Percentiles rank a stretch among this genome's conserved stretches.
These are phyloP conservation scores for Druon quercuslanigerum DNA, from an alignment of 1,140 invertebrate species.

Conservation along the genomic window DNA sequence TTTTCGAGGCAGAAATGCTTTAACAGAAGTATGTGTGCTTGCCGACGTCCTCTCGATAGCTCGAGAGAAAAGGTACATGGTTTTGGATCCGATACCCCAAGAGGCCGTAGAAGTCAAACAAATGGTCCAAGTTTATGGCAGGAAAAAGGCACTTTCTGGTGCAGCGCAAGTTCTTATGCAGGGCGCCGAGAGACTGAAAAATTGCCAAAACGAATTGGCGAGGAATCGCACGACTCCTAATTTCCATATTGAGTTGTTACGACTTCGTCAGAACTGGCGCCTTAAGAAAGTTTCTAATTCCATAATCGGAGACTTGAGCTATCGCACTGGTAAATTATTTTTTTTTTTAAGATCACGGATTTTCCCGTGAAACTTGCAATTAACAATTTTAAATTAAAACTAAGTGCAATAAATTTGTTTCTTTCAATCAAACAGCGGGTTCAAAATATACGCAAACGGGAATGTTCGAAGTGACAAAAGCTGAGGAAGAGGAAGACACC, in stretches of 20 bases:
- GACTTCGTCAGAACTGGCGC: conserved; percentile 94
- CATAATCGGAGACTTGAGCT: conserved; percentile 97
- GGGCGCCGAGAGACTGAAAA: conserved; percentile 90
- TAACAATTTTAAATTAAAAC: too few relatives aligned
- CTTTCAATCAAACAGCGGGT: conserved; percentile 77
- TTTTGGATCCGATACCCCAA: conserved; percentile 93
- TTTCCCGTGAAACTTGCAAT: too few relatives aligned
- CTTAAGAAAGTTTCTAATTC: conserved; percentile 96
- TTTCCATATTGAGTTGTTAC: conserved; percentile 94
- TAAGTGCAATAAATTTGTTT: not conserved
- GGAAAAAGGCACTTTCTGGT: conserved; percentile 92
- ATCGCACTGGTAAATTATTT: conserved; percentile 82
- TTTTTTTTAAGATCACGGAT: not conserved
- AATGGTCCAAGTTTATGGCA: conserved; percentile 91
- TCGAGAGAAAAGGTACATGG: conserved; percentile 95
- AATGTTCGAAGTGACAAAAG: conserved; percentile 97
- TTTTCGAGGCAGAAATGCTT: conserved; percentile 78
- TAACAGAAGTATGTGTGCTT: conserved; percentile 94
- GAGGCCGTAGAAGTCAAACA: conserved; percentile 88
- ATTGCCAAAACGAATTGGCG: conserved; percentile 85
- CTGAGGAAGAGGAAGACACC: conserved; percentile 85
- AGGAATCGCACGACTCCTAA: conserved; percentile 86
- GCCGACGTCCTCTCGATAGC: conserved; percentile 94
- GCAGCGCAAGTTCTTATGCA: conserved; percentile 88
- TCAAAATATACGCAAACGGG: conserved; percentile 95